Percentiles rank a stretch among this genome's conserved stretches.
Conservation (phyloP, 2,797 vertebrate species). For the Myotis findleyi region DNA sequence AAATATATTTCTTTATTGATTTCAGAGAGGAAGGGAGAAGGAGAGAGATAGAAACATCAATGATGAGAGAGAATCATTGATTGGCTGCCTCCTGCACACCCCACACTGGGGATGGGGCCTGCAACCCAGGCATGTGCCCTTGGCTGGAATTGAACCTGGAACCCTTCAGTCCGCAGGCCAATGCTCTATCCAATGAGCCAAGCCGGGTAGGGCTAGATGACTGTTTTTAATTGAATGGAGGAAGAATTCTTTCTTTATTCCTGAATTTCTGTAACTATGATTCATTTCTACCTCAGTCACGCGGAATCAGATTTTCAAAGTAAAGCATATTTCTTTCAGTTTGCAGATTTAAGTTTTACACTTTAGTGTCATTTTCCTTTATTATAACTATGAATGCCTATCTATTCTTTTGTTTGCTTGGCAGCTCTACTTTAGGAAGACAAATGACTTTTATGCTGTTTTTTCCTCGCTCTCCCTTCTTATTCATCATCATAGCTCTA, state of each 20-base stretch:
- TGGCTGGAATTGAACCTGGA: no score
- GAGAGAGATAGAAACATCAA: no score
- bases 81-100: no score
- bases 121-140: no score
- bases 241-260: not conserved
- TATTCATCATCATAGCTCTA: not conserved
- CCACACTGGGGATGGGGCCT: no score
- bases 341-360: not conserved
- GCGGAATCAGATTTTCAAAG: not conserved
- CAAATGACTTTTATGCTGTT: not conserved
- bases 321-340: not conserved
- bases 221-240: not conserved
- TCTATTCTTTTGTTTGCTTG: not conserved
- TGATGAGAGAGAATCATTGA: no score
- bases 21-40: no score
- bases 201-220: no score
- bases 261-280: not conserved
- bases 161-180: no score
- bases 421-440: not conserved
- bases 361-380: not conserved
- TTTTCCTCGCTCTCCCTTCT: not conserved
- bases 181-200: no score
- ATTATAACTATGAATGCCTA: not conserved
- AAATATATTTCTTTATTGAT: no score
- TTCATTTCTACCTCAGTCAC: not conserved